These are phyloP conservation scores for Stenodera caucasica DNA, from an alignment of 2,888 invertebrate genomes.

Conservation along the genomic window DNA sequence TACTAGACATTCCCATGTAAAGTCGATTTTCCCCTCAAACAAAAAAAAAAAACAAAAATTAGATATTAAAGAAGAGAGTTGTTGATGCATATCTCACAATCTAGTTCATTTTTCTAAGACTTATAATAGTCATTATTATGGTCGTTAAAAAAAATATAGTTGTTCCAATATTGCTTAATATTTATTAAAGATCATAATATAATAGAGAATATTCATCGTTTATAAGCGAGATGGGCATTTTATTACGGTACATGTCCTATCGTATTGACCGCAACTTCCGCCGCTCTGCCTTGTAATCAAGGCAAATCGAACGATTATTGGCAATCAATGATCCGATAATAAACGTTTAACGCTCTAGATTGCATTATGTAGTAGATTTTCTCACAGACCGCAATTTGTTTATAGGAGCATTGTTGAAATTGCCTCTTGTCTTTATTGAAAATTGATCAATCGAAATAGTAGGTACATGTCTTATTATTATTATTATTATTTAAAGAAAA, in stretches of 20 bases:
- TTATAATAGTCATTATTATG: neutral
- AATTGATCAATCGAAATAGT: neutral
- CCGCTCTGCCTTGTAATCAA: slow-evolving; percentile 54
- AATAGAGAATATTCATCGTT: neutral
- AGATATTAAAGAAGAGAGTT: neutral
- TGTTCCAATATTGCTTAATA: neutral
- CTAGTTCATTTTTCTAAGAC: neutral
- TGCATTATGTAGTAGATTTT: slow-evolving; percentile 24
- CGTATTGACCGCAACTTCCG: slow-evolving; percentile 51
- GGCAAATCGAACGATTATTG: slow-evolving; percentile 55
- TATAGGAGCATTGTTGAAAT: neutral
- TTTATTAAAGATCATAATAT: neutral
- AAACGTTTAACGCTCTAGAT: slow-evolving; percentile 26
- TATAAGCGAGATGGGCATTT: slow-evolving; percentile 1
- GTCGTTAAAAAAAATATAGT: neutral
- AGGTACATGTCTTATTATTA: no score
- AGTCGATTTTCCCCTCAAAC: neutral
- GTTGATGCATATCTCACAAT: neutral
- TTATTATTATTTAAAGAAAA: no score
- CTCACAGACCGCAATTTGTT: slow-evolving; percentile 19
- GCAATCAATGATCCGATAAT: slow-evolving; percentile 53
- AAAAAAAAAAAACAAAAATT: neutral
- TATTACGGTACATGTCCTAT: slow-evolving; percentile 13
- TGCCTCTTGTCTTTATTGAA: slow-evolving; percentile 8
- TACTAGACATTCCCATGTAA: slow-evolving; percentile 2